These are phyloP conservation scores for Incurvaria masculella DNA, from an alignment of 2,888 invertebrate species.

Conservation along the genomic window DNA sequence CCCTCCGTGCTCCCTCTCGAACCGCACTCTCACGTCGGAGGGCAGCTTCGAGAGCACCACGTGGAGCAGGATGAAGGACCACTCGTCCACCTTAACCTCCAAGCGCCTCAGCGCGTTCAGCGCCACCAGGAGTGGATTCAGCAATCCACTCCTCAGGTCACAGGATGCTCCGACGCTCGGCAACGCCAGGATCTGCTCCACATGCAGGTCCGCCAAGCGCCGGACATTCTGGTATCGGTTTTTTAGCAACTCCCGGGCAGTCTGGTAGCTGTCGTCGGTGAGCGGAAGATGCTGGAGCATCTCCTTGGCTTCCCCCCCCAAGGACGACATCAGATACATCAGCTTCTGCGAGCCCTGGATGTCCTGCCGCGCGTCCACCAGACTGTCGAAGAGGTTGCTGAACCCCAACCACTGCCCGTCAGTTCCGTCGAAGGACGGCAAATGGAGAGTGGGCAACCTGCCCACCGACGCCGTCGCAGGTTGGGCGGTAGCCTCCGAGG, in stretches of 20 bases:
- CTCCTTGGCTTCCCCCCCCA: not conserved
- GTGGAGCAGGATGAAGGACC: constrained; percentile 1
- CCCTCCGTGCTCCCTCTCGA: not conserved
- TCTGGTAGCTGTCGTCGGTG: not conserved
- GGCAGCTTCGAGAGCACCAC: not conserved
- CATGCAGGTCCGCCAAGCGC: constrained; percentile 2
- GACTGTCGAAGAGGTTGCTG: not conserved
- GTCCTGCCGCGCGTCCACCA: not conserved
- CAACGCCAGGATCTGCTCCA: not conserved
- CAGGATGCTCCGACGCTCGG: constrained; percentile 1
- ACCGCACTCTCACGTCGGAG: not conserved
- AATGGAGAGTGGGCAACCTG: no score
- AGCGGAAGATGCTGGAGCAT: not conserved
- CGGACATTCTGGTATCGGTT: not conserved
- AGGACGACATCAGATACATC: not conserved
- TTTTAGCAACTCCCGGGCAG: not conserved
- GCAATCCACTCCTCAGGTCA: not conserved
- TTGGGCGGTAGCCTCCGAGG: no score
- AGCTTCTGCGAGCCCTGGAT: not conserved
- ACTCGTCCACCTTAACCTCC: not conserved
- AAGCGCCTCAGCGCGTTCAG: not conserved
- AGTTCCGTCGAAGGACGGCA: no score
- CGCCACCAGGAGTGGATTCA: not conserved
- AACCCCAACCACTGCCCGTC: not conserved
- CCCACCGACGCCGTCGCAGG: no score